Evolutionary conservation across 2,888 invertebrate genomes (phyloP).

Genomic region (Hyalella azteca): DNA sequence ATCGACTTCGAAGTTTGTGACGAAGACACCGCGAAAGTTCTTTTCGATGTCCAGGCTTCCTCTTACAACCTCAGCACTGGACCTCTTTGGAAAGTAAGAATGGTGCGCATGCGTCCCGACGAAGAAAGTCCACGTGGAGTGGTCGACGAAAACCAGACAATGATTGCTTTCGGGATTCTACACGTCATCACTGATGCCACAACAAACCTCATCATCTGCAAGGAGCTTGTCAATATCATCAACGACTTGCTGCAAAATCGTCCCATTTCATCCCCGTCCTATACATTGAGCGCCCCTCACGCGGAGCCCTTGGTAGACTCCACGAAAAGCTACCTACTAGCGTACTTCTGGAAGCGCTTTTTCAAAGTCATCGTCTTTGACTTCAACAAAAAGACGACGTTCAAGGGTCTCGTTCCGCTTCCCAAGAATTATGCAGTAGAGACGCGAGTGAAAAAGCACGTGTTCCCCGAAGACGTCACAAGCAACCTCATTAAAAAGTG

Average conservation of each 20-base stretch:
- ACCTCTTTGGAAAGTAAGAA: conserved; percentile 46
- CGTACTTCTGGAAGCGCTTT: conserved; percentile 35
- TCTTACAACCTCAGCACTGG: conserved; percentile 44
- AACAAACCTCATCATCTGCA: conserved; percentile 46
- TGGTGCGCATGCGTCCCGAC: not conserved
- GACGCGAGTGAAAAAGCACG: conserved; percentile 33
- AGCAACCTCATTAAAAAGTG: conserved; percentile 37
- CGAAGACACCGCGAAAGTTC: conserved; percentile 37
- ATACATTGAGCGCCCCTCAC: conserved; percentile 15
- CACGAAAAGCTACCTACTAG: conserved; percentile 15
- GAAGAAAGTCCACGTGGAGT: not conserved
- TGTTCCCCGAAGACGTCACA: conserved; percentile 39
- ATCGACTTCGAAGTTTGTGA: conserved; percentile 40
- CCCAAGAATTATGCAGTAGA: conserved; percentile 16
- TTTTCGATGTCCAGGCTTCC: conserved; percentile 28
- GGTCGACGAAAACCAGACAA: conserved; percentile 22
- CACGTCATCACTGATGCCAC: conserved; percentile 49
- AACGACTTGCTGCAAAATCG: conserved; percentile 39
- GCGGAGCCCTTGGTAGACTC: conserved; percentile 4
- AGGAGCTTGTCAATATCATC: conserved; percentile 44
- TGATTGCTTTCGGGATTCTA: conserved; percentile 44
- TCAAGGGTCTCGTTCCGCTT: conserved; percentile 38
- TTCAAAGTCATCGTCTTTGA: conserved; percentile 39
- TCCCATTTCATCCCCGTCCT: not conserved
- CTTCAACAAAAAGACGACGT: conserved; percentile 38